These are phyloP conservation scores for Melipona bicolor DNA, from an alignment of 2,888 invertebrate species.

Conservation along the genomic window DNA sequence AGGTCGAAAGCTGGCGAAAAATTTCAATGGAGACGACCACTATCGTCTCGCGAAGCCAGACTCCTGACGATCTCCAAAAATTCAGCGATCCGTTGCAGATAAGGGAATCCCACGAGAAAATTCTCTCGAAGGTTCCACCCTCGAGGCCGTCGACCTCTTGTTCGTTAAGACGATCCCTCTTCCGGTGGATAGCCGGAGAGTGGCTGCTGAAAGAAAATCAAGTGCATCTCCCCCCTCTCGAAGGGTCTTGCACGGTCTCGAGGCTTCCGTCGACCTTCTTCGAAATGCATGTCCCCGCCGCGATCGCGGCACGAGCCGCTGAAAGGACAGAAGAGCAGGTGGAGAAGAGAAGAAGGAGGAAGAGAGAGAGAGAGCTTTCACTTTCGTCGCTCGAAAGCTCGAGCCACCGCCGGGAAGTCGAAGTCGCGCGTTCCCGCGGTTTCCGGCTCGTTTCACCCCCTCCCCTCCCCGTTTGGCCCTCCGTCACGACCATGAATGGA, in stretches of 20 bases:
- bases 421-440: conserved; percentile 45
- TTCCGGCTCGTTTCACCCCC: conserved; percentile 10
- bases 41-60: no score
- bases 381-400: conserved; percentile 62
- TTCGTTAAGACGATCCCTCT: conserved; percentile 41
- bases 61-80: no score
- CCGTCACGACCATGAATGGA: conserved; percentile 23
- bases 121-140: neutral
- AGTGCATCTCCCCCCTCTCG: conserved; percentile 29
- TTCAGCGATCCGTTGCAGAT: neutral
- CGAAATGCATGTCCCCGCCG: conserved; percentile 54
- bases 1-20: no score
- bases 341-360: neutral
- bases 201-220: conserved; percentile 47
- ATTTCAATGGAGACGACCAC: no score
- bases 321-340: conserved; percentile 44
- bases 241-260: conserved; percentile 44
- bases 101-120: neutral
- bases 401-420: conserved; percentile 31
- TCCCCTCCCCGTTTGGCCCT: neutral
- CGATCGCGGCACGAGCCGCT: conserved; percentile 55
- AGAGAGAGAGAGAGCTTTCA: conserved; percentile 56
- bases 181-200: conserved; percentile 4
- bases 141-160: conserved; percentile 31
- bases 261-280: conserved; percentile 51